Evolutionary conservation across 37 sponge, comb jelly and placozoan species (phyloP).

Genomic region (Hexactinellida sp.): DNA sequence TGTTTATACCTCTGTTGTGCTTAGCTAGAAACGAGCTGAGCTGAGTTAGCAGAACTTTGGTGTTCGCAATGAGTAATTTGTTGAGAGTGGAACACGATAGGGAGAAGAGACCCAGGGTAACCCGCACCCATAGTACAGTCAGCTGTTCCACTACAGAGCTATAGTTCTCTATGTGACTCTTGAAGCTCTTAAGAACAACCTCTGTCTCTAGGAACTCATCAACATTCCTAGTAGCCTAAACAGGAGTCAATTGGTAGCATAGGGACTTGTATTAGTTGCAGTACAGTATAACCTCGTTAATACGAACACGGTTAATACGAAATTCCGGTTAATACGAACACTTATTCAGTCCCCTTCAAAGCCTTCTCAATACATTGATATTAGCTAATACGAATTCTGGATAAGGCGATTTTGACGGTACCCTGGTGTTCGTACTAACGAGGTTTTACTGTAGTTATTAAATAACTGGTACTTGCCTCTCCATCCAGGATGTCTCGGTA

Average conservation of each 20-base stretch:
- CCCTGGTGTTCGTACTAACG: no score
- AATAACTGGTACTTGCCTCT: no score
- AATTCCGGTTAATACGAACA: no score
- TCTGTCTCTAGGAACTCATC: conserved; percentile 66
- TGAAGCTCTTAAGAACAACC: conserved; percentile 34
- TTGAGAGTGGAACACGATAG: conserved; percentile 60
- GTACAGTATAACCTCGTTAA: no score
- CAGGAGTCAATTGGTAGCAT: no score
- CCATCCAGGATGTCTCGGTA: conserved; percentile 57
- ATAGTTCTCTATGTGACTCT: neutral
- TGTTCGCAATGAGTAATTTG: conserved; percentile 23
- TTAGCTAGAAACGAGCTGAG: conserved; percentile 36
- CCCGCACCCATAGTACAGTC: conserved; percentile 36
- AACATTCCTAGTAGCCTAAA: conserved; percentile 41
- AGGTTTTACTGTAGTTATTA: no score
- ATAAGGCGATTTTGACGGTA: no score
- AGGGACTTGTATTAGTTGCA: no score
- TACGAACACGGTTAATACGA: no score
- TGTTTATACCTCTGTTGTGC: conserved; percentile 70
- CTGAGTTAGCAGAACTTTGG: conserved; percentile 29
- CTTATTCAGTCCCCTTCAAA: no score
- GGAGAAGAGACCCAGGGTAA: conserved; percentile 55
- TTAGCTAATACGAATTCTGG: no score
- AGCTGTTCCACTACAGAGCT: conserved; percentile 27
- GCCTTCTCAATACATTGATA: no score